Conservation (phyloP, 53 echinoderm and acorn worm species). For the Zoroaster sp. region DNA sequence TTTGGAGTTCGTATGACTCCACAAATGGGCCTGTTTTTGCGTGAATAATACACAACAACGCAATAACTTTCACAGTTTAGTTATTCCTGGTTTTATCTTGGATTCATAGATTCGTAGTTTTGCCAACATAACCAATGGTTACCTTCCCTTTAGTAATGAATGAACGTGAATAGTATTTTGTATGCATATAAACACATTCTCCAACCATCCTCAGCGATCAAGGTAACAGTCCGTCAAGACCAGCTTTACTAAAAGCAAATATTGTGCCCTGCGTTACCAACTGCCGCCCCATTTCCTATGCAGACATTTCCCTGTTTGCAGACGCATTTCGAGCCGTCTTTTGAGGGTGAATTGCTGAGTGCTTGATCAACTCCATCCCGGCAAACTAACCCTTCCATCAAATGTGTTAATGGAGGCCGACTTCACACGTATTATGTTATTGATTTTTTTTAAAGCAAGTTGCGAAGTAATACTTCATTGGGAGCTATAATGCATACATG, state of each 20-base stretch:
- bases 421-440: constrained; percentile 9
- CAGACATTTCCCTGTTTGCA: constrained; percentile 24
- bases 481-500: too few relatives aligned
- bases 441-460: constrained; percentile 18
- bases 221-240: background rate
- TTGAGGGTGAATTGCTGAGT: constrained; percentile 4
- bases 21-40: too few relatives aligned
- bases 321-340: constrained; percentile 38
- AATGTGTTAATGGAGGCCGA: constrained; percentile 25
- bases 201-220: background rate
- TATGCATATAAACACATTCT: background rate
- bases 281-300: background rate
- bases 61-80: too few relatives aligned
- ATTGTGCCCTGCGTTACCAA: background rate
- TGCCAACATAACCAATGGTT: background rate
- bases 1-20: too few relatives aligned
- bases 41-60: too few relatives aligned
- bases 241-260: background rate
- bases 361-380: constrained; percentile 23
- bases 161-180: background rate
- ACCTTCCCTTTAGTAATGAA: background rate
- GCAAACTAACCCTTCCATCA: background rate
- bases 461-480: too few relatives aligned
- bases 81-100: too few relatives aligned
- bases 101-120: too few relatives aligned